Evolutionary conservation across 2,888 invertebrate genomes (phyloP).

Genomic region (Byasa hedistus): DNA sequence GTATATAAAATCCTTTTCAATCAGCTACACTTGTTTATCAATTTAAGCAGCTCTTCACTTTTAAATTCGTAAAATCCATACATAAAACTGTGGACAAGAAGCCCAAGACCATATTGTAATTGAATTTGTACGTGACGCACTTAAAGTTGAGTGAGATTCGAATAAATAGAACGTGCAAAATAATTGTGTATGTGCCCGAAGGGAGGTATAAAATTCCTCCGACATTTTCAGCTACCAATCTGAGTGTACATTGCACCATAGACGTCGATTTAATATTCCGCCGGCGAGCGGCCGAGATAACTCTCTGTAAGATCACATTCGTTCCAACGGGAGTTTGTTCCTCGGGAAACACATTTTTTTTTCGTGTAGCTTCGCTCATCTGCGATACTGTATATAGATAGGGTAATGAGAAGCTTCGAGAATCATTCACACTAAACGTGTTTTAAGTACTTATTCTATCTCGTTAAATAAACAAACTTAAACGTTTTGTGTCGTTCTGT

Average conservation of each 20-base stretch:
- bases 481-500: too few species aligned
- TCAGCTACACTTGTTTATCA: too few species aligned
- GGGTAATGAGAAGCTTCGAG: too few species aligned
- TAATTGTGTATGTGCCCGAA: conserved; percentile 26
- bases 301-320: conserved; percentile 18
- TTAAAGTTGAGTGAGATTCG: conserved; percentile 18
- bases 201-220: conserved; percentile 26
- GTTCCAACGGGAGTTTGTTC: conserved; percentile 15
- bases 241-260: conserved; percentile 29
- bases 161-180: conserved; percentile 24
- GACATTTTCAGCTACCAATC: conserved; percentile 13
- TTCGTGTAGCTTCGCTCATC: too few species aligned
- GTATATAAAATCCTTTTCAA: too few species aligned
- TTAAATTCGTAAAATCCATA: not conserved
- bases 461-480: too few species aligned
- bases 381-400: too few species aligned
- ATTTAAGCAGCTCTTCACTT: too few species aligned
- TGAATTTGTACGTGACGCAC: conserved; percentile 23
- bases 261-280: conserved; percentile 28
- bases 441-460: too few species aligned
- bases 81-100: not conserved
- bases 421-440: too few species aligned
- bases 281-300: conserved; percentile 24
- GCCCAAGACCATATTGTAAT: conserved; percentile 9
- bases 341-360: not conserved